Evolutionary conservation across 1,140 invertebrate genomes (phyloP), one percentile per base, ranked within the genome.

Genomic region (Nasonia longicornis): DNA sequence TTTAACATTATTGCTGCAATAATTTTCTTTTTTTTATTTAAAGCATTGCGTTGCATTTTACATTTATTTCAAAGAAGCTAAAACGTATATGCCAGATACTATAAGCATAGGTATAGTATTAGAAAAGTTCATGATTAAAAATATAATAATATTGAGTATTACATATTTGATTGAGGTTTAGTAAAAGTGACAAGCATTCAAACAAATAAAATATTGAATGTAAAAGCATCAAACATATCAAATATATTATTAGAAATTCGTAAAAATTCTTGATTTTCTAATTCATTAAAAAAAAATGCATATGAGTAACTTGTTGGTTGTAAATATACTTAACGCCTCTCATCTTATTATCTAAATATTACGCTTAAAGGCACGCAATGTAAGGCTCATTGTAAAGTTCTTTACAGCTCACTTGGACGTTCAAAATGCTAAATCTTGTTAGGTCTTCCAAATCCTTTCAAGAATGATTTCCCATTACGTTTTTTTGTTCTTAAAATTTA

Each of bases 341-440:
- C 75, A 67, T 11, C 29, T 31, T 76, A 76, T 20, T 29, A 31
- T 75, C 63, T 80, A 80, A 74, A 14, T 73, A 45, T 22, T 74
- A 73, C 63, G 31, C 2, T 66, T 38, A 63, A 81, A 81, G 79
- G 79, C 79, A 81, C 79, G 66, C 71, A 81, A 71, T 42, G 45
- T 66, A 81, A 81, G 79, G 79, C 79, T 75, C 29, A 48, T 69
- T 80, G 42, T 71, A 73, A 76, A 67, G 12, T 45, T 80, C 31
- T 80, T 67, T 45, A 79, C 58, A 64, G 16, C 22, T 63, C 26
- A 26, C 6, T 80, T 45, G 26, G 45, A 75, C 45, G 72, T 75
- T 75, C 35, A 67, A 72, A 79, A 77, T 20, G 52, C 31, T 79
- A 79, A 48, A 26, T 79, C 16, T 79, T n/a, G 14, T 58, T 58